Conservation (phyloP, 2,888 invertebrate species). For the Selenia dentaria region DNA sequence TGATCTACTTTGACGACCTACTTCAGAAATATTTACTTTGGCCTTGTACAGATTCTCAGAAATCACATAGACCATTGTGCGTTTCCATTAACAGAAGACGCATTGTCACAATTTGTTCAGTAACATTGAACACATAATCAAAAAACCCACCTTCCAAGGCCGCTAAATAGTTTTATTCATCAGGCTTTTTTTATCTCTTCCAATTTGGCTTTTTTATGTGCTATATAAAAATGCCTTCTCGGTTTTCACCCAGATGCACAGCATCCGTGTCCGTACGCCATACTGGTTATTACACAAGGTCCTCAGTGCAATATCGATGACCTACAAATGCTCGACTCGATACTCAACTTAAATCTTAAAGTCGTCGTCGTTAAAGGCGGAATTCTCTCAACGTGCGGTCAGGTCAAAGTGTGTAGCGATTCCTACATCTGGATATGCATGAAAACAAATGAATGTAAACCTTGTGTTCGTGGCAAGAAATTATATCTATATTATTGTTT, state of each 20-base stretch:
- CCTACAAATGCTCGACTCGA: conserved; percentile 59
- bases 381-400: conserved; percentile 50
- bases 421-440: conserved; percentile 55
- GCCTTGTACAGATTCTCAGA: conserved; percentile 57
- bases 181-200: too few relatives aligned
- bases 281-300: conserved; percentile 67
- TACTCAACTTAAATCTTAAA: conserved; percentile 55
- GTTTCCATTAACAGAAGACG: conserved; percentile 28
- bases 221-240: conserved; percentile 14
- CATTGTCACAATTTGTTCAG: conserved; percentile 21
- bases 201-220: too few relatives aligned
- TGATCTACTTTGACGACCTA: conserved; percentile 59
- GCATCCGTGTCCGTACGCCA: conserved; percentile 53
- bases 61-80: conserved; percentile 45
- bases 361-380: conserved; percentile 51
- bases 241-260: conserved; percentile 37
- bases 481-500: conserved; percentile 51
- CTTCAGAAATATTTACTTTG: conserved; percentile 58
- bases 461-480: conserved; percentile 52
- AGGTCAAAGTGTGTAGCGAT: conserved; percentile 68
- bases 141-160: conserved; percentile 18
- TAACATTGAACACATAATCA: conserved; percentile 13
- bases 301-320: conserved; percentile 66
- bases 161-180: conserved; percentile 7
- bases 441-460: conserved; percentile 53